A percentile compares a stretch with the other conserved stretches of the same genome.
phyloP scores from a whole-genome alignment of 2,113 vertebrate genomes.

The Saccopteryx leptura region DNA sequence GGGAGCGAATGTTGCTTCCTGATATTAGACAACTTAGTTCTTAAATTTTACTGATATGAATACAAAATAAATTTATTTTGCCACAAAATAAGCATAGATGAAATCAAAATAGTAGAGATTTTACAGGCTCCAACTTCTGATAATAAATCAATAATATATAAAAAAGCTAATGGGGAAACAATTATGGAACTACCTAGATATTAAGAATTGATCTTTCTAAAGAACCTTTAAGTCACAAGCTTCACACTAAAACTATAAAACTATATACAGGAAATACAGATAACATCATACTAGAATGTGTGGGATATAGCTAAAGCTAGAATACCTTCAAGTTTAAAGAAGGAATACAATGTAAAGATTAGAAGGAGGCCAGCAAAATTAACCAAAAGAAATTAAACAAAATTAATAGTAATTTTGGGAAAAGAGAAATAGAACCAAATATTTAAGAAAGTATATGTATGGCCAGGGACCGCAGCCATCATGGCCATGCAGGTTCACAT shows the following conservation, averaged over 20 bases:
- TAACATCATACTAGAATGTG: not conserved
- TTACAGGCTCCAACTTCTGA: not conserved
- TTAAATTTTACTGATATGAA: not conserved
- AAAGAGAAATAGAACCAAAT: not conserved
- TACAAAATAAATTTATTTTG: not conserved
- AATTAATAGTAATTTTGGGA: not conserved
- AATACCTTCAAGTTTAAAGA: not conserved
- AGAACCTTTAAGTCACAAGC: not conserved
- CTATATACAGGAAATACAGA: not conserved
- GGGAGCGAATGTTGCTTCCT: not conserved
- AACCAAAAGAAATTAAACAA: not conserved
- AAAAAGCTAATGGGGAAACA: not conserved
- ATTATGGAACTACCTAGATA: not conserved
- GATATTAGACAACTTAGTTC: not conserved
- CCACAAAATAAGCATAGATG: not conserved
- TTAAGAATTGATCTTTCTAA: constrained; percentile 4
- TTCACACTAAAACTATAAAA: constrained; percentile 2
- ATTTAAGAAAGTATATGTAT: not conserved
- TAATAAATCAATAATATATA: not conserved
- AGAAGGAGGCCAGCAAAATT: not conserved
- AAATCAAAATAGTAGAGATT: not conserved
- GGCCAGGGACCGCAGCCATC: too few species aligned
- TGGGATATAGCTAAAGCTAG: not conserved
- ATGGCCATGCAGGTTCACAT: too few species aligned
- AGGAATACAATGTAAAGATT: not conserved